phyloP scores from a whole-genome alignment of 2,113 vertebrate genomes.

The Prolemur simus region DNA sequence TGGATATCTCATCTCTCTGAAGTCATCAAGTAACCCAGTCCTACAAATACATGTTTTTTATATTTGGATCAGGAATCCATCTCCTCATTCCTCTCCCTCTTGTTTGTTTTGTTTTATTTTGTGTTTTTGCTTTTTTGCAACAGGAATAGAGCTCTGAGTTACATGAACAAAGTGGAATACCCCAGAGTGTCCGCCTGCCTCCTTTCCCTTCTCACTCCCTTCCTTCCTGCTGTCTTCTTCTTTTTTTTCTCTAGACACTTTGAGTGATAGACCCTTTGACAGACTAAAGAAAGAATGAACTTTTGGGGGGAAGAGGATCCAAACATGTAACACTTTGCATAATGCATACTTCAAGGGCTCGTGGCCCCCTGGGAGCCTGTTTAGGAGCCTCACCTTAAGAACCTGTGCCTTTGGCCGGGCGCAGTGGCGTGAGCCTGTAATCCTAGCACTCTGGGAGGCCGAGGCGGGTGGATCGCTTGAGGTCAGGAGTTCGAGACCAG shows the following conservation, averaged over 20 bases:
- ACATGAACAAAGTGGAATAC: slow-evolving; percentile 4
- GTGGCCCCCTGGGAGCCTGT: background rate
- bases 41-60: background rate
- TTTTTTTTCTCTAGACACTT: background rate
- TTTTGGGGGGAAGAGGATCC: background rate
- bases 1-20: background rate
- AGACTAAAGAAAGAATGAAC: background rate
- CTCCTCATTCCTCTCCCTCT: background rate
- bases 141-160: slow-evolving; percentile 22
- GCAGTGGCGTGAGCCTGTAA: too few relatives aligned
- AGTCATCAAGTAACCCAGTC: background rate
- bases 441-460: too few relatives aligned
- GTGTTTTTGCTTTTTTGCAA: background rate
- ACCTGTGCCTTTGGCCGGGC: background rate
- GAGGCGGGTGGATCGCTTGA: too few relatives aligned
- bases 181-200: background rate
- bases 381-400: background rate
- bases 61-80: background rate
- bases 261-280: background rate
- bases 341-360: background rate
- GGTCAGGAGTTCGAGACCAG: too few relatives aligned
- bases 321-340: slow-evolving; percentile 16
- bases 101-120: background rate
- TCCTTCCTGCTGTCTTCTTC: too few relatives aligned
- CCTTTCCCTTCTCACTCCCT: background rate